phyloP scores from a whole-genome alignment of 2,113 vertebrate species.

The Grantiella picta region DNA sequence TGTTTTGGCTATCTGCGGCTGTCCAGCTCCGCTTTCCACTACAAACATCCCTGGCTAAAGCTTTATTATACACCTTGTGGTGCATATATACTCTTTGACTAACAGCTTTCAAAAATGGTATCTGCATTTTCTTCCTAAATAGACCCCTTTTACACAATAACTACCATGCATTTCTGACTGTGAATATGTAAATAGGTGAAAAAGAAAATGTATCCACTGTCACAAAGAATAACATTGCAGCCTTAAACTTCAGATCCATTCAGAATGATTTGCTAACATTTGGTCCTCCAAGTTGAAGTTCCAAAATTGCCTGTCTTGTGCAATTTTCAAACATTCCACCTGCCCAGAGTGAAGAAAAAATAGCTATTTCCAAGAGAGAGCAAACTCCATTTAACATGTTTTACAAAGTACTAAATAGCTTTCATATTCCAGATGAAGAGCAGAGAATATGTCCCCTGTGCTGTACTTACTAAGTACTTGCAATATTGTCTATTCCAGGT shows the following conservation, averaged over 20 bases:
- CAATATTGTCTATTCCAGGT: neutral
- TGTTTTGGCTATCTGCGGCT: neutral
- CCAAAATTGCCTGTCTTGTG: constrained; percentile 71
- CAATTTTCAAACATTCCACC: constrained; percentile 77
- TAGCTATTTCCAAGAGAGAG: constrained; percentile 59
- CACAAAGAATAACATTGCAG: constrained; percentile 65
- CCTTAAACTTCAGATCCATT: constrained; percentile 71
- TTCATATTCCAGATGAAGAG: constrained; percentile 61
- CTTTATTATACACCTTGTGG: neutral
- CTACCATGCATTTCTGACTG: constrained; percentile 44
- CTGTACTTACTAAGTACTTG: constrained; percentile 34
- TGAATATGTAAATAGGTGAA: constrained; percentile 75
- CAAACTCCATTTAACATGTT: constrained; percentile 73
- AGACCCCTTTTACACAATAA: constrained; percentile 52
- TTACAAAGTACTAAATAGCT: constrained; percentile 73
- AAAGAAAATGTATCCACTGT: constrained; percentile 63
- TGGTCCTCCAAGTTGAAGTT: constrained; percentile 71
- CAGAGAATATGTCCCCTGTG: constrained; percentile 26
- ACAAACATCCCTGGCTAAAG: neutral
- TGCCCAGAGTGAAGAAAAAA: constrained; percentile 59
- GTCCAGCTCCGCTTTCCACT: neutral
- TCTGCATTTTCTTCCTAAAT: constrained; percentile 58
- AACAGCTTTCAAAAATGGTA: constrained; percentile 44
- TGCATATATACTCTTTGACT: neutral
- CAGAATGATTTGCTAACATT: constrained; percentile 75